Evolutionary conservation across 1,140 invertebrate species (phyloP).

Genomic region (Sitophilus oryzae): DNA sequence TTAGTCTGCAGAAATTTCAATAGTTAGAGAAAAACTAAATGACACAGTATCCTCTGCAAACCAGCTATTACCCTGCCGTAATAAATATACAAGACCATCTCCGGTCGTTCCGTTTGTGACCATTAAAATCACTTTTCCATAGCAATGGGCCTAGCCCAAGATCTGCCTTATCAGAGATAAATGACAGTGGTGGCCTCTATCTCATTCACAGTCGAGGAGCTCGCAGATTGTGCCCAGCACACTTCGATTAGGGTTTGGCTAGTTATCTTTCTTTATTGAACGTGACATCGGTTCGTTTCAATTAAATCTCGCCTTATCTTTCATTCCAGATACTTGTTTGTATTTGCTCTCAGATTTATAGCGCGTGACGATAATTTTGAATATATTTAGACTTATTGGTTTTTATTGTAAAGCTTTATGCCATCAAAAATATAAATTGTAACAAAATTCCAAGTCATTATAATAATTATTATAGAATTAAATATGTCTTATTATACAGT

Average conservation of each 20-base stretch:
- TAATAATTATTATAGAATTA: too few species aligned
- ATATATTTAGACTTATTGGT: too few species aligned
- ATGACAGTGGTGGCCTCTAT: conserved; percentile 1
- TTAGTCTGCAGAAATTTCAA: too few species aligned
- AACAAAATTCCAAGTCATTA: too few species aligned
- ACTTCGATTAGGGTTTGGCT: neutral
- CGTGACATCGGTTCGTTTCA: neutral
- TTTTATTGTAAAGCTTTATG: too few species aligned
- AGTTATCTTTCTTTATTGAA: neutral
- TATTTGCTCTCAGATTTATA: neutral
- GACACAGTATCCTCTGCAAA: too few species aligned
- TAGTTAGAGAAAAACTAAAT: too few species aligned
- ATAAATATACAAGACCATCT: too few species aligned
- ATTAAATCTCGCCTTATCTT: neutral
- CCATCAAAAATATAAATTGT: too few species aligned
- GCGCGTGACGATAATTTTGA: too few species aligned
- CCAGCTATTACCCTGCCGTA: too few species aligned
- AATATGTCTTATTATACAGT: too few species aligned
- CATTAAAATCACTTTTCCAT: conserved; percentile 14
- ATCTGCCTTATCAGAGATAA: conserved; percentile 14
- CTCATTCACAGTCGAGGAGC: neutral
- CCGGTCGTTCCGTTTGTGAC: neutral
- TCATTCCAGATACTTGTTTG: neutral
- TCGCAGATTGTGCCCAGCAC: neutral
- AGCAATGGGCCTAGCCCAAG: neutral